Evolutionary conservation across 1,140 invertebrate genomes (phyloP).

Genomic region (Kradibia gibbosae): DNA sequence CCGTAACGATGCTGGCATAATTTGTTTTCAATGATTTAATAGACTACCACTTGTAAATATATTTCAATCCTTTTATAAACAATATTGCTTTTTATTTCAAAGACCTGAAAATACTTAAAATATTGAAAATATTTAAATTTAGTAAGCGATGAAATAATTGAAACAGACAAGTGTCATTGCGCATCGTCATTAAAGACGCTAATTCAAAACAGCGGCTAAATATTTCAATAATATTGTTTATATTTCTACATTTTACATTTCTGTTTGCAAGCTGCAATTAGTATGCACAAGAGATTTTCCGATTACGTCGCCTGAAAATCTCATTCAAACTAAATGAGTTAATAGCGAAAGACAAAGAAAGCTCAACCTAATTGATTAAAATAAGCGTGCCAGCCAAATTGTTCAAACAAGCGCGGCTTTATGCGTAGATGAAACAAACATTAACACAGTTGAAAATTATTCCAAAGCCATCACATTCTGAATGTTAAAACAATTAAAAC

Average conservation of each 20-base stretch:
- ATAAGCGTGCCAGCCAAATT: background rate
- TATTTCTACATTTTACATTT: constrained; percentile 43
- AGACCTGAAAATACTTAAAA: too few relatives aligned
- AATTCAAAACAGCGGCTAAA: constrained; percentile 4
- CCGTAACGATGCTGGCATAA: too few relatives aligned
- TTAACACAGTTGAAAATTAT: constrained; percentile 4
- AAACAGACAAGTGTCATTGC: too few relatives aligned
- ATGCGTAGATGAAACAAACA: background rate
- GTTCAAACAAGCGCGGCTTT: background rate
- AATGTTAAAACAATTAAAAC: constrained; percentile 13
- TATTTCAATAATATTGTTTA: constrained; percentile 26
- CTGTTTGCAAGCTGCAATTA: constrained; percentile 14
- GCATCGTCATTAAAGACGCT: constrained; percentile 29
- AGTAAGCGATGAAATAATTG: too few relatives aligned
- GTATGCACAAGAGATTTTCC: background rate
- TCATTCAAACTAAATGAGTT: constrained; percentile 11
- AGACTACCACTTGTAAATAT: too few relatives aligned
- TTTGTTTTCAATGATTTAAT: too few relatives aligned
- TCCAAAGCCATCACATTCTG: constrained; percentile 22
- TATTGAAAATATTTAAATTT: too few relatives aligned
- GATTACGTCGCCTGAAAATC: constrained; percentile 25
- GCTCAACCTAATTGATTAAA: too few relatives aligned
- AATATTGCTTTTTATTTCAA: too few relatives aligned
- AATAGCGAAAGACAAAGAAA: background rate
- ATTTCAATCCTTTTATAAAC: too few relatives aligned